These are phyloP conservation scores for Clarias fuscus DNA, from an alignment of 2,797 vertebrate species.

Conservation along the genomic window DNA sequence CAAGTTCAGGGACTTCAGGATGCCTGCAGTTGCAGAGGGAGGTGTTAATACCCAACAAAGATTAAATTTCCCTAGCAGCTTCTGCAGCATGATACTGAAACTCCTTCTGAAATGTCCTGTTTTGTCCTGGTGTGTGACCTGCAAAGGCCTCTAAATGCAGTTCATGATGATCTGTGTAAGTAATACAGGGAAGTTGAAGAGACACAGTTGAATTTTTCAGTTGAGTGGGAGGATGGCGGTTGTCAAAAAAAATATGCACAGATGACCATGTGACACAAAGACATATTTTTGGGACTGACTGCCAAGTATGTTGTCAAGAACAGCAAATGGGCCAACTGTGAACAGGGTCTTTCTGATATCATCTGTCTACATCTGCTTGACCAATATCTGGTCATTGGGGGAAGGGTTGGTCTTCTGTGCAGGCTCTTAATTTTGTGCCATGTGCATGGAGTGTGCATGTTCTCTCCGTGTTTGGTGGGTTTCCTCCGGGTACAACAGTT, in stretches of 20 bases:
- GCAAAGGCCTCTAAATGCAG: background rate
- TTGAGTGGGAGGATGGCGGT: background rate
- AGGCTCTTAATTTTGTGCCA: background rate
- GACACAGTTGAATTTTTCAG: background rate
- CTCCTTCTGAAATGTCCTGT: background rate
- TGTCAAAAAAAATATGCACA: slow-evolving; percentile 15
- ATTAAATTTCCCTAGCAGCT: background rate
- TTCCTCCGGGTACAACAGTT: too few species aligned
- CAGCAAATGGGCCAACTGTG: slow-evolving; percentile 2
- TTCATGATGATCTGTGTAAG: background rate
- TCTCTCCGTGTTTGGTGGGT: too few species aligned
- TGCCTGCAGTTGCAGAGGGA: background rate
- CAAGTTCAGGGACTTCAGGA: background rate
- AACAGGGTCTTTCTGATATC: background rate
- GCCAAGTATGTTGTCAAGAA: slow-evolving; percentile 8
- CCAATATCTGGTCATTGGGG: background rate
- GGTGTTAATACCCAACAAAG: background rate
- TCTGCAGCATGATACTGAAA: background rate
- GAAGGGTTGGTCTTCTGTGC: background rate
- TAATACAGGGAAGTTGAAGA: background rate
- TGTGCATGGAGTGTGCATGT: too few species aligned
- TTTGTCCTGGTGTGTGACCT: background rate
- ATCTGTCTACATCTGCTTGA: background rate
- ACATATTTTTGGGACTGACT: background rate
- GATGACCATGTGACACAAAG: background rate